Base-by-base conservation (phyloP, 2,888 invertebrate species). In the Sialis fuliginosa region DNA sequence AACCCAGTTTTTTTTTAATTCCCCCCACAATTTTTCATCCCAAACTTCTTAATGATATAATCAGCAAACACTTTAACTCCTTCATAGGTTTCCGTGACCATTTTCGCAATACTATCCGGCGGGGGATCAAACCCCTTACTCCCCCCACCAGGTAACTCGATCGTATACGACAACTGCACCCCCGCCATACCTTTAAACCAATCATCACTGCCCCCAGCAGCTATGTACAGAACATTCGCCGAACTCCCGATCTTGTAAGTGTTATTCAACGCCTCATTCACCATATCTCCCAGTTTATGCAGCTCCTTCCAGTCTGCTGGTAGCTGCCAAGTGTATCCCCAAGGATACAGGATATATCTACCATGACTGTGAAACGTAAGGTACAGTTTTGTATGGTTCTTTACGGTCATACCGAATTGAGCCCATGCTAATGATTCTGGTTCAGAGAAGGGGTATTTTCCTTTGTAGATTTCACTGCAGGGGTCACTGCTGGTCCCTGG, bases 361-460 rank as follows among this genome's bases (percentile, higher is more conserved):
- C 84, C 84, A 55, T 72, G 85, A 6, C 84, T 79, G 57, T 88
- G 88, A 52, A 86, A 65, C 1, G 81, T 77, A 8, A 86, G 57
- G 58, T 81, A 87, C 50, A 81, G 63, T 42, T 76, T 70, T 32
- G 75, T 66, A n/a, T 69, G 62, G 6, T 61, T 56, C 0, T 68
- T 62, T 30, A 73, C 57, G 2, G 69, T 61, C 2, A 67, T 55
- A 34, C 84, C 58, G 50, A 78, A 68, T 50, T 77, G 70, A 0
- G 75, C 65, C 4, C 85, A 65, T 39, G 72, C 33, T 57, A 57
- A 0, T 72, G 76, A 62, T 84, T 74, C 74, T 0, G 58, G 57
- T 54, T 74, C 74, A 0, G 71, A 72, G 53, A 71, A 71, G 3
- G 70, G 53, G 22, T 53, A 50, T 0, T 55, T 49, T 1, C 73